Base-by-base conservation (phyloP, 1,140 invertebrate species). In the Drosophila mayri region DNA sequence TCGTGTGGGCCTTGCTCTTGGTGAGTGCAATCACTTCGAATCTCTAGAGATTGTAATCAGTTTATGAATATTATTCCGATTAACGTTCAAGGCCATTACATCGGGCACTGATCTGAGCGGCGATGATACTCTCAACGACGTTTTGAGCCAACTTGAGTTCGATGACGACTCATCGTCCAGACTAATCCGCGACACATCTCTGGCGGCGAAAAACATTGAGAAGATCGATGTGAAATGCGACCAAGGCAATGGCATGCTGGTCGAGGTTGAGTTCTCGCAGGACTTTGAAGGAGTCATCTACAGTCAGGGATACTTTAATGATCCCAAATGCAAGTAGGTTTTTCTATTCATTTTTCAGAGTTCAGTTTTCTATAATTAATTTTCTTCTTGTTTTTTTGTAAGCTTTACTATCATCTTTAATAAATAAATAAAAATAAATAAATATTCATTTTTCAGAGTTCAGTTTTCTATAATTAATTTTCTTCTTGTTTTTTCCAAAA, bases 261-360 rank as follows among this genome's bases (percentile, higher is more conserved):
- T 96, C 3, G 94, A 94, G 35, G 93, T 96, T 1, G 94, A 95
- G 30, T 96, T 96, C 82, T 93, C 94, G 5, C 93, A 94, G 43
- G 92, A 94, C 2, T 96, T 95, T 76, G 94, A 95, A 70, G 96
- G 96, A n/a, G 94, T 96, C 18, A 94, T 96, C 35, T 96, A 96
- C 93, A 96, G 95, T 75, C 96, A 96, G 84, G 95, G 95, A 14
- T 94, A 94, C 66, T 94, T 94, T 76, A 94, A 94, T 40, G 95
- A 96, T 81, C 94, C 95, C 12, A 95, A 94, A 63, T 96, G 95
- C 94, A 94, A 94, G 95, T 96, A 88, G 9, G 68, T 65, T 18
- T 25, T 9, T 7, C 1, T 1, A 7, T 11, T n/a, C n/a, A n/a
- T n/a, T n/a, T n/a, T n/a, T n/a, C n/a, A n/a, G n/a, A 44, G 16